Conservation (phyloP, 2,797 vertebrate genomes). For the Paedocypris micromegethes region DNA sequence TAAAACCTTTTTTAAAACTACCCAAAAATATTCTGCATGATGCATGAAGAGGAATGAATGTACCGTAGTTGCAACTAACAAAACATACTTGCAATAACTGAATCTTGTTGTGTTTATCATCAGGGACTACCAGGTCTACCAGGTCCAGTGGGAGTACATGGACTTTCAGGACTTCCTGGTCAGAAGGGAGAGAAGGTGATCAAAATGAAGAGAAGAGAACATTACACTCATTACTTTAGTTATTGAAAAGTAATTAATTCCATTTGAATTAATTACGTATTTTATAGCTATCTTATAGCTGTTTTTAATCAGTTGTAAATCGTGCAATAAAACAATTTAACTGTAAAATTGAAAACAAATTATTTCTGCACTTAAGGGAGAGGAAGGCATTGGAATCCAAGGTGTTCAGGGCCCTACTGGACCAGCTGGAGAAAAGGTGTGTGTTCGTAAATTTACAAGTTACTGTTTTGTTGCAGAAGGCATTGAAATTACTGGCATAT, state of each 20-base stretch:
- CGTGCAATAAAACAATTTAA: too few species aligned
- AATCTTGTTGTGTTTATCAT: conserved; percentile 13
- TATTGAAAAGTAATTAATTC: too few species aligned
- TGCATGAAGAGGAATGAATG: too few species aligned
- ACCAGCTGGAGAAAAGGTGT: conserved; percentile 74
- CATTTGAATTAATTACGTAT: too few species aligned
- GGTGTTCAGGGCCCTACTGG: conserved; percentile 70
- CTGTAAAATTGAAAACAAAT: conserved; percentile 10
- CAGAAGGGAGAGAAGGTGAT: conserved; percentile 76
- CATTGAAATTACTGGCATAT: too few species aligned
- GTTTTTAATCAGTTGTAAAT: too few species aligned
- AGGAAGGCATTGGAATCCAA: conserved; percentile 69
- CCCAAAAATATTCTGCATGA: too few species aligned
- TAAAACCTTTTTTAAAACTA: too few species aligned
- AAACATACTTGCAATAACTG: neutral
- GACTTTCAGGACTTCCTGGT: conserved; percentile 73
- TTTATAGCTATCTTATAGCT: too few species aligned
- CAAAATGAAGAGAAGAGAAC: neutral
- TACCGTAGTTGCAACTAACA: too few species aligned
- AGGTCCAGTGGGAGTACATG: conserved; percentile 78
- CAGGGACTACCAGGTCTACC: conserved; percentile 79
- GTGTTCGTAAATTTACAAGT: neutral
- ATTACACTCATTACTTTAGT: neutral
- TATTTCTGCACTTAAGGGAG: conserved; percentile 61
- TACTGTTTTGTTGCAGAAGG: conserved; percentile 6